phyloP scores from a whole-genome alignment of 53 echinoderm and acorn worm species.

The Patiria pectinifera region DNA sequence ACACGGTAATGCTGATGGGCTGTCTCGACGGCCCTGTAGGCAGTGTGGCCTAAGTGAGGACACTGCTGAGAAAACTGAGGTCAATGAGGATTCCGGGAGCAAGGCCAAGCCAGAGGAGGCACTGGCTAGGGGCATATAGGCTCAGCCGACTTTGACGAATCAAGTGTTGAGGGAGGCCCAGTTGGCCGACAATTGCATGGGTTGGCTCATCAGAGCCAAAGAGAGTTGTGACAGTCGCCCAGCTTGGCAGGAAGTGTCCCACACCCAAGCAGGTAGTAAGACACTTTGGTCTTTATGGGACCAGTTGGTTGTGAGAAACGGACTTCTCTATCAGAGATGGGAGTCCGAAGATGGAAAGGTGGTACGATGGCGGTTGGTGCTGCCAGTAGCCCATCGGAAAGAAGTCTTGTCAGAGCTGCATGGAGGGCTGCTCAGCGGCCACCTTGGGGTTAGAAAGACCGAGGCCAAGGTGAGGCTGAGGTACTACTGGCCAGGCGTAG shows the following conservation, averaged over 20 bases:
- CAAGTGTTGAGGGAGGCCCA: not conserved
- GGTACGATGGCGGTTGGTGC: not conserved
- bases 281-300: slow-evolving; percentile 5
- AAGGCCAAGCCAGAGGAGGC: too few relatives aligned
- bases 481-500: slow-evolving; percentile 68
- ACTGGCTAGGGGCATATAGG: not conserved
- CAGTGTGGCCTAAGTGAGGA: too few relatives aligned
- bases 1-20: too few relatives aligned
- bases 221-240: not conserved
- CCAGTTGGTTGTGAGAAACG: not conserved
- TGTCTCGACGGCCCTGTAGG: too few relatives aligned
- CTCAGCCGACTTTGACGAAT: not conserved
- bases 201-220: not conserved
- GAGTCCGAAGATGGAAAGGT: too few relatives aligned
- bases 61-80: too few relatives aligned
- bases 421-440: not conserved
- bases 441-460: not conserved
- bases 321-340: not conserved
- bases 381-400: not conserved
- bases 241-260: not conserved
- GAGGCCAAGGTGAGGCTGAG: slow-evolving; percentile 46
- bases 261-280: not conserved
- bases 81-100: too few relatives aligned
- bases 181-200: too few relatives aligned
- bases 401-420: not conserved